Evolutionary conservation across 2,113 vertebrate species (phyloP), one percentile per base, ranked within the genome.

Genomic region (Salminus brasiliensis): DNA sequence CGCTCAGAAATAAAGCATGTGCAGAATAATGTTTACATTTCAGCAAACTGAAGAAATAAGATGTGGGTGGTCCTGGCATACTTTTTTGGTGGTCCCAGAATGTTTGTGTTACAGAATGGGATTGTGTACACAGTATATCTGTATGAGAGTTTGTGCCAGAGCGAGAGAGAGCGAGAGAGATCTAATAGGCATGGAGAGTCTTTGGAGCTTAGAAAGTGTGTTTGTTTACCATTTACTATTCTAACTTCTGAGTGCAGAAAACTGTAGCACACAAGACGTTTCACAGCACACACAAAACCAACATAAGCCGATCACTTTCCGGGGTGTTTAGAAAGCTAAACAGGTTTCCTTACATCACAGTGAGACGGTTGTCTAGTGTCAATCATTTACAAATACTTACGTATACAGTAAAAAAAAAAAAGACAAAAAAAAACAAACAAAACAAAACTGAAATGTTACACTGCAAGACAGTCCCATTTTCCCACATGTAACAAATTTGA

Each of bases 41-140:
- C 60, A 60, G 49, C 76, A 78, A 69, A 59, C 21, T 23, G 30
- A 30, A 9, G 18, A 18, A 32, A 59, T 12, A 18, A 70, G 71
- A 74, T 49, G 30, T 71, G 77, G 53, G 72, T 66, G 81, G 66
- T 72, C 72, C 29, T 47, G 47, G 66, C n/a, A 67, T 34, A 7
- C 55, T 32, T 34, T 32, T 34, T 25, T 13, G 55, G 2, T 13
- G 30, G 68, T 63, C 15, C 52, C 57, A 36, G n/a, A 60, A 75
- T 39, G 72, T 81, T 59, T 74, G 30, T 27, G n/a, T 70, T 49
- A 74, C 12, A 52, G 39, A 25, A 8, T 45, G 29, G 29, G 60
- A 8, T 8, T 47, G 30, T 52, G 66, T 27, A 43, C 6, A 43
- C 12, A 68, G 12, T 60, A 16, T 60, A 39, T 41, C 47, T 21